phyloP scores from a whole-genome alignment of 2,113 vertebrate species.

The Muscicapa adusta region DNA sequence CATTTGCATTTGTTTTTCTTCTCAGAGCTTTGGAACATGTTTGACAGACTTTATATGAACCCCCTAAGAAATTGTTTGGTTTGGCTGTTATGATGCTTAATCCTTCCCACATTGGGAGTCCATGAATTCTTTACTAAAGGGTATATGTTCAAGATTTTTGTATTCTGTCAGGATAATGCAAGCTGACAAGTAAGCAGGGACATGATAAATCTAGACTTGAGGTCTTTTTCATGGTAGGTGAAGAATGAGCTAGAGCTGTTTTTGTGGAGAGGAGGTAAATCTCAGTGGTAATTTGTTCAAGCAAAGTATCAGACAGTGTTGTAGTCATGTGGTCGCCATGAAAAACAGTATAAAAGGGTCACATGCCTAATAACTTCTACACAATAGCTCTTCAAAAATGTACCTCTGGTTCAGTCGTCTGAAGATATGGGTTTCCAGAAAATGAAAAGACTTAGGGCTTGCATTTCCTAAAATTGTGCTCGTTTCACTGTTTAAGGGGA shows the following conservation, averaged over 20 bases:
- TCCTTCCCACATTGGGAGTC: neutral
- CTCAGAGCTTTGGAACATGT: neutral
- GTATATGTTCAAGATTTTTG: neutral
- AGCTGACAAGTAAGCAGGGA: neutral
- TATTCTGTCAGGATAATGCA: neutral
- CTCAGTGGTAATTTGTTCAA: neutral
- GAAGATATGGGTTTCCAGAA: neutral
- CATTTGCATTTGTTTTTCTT: slow-evolving; percentile 44
- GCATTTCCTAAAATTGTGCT: neutral
- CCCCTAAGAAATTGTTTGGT: neutral
- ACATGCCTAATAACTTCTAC: neutral
- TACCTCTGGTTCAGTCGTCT: neutral
- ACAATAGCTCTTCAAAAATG: neutral
- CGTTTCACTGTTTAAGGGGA: neutral
- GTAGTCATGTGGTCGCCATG: neutral
- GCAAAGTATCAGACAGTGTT: neutral
- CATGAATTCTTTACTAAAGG: neutral
- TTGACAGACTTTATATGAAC: neutral
- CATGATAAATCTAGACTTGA: slow-evolving; percentile 27
- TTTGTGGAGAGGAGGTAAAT: neutral
- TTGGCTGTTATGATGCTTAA: neutral
- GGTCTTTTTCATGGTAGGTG: neutral
- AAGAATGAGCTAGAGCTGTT: slow-evolving; percentile 15
- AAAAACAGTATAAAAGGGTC: neutral
- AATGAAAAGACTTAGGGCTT: neutral